Base-by-base conservation (phyloP, 2,888 invertebrate species). In the Spodoptera exigua region DNA sequence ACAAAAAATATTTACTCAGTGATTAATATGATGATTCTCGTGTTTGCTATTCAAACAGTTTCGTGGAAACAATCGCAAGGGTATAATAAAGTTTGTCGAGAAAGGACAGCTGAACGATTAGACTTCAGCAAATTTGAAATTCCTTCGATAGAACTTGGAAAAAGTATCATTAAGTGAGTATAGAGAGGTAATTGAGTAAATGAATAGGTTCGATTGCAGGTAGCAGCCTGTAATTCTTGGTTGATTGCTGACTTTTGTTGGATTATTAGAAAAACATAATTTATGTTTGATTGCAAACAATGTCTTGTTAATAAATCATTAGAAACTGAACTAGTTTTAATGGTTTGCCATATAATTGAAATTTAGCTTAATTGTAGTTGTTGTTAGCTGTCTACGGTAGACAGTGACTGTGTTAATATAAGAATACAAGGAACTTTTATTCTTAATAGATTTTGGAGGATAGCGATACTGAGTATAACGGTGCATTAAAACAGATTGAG, bases 41-140 rank as follows among this genome's bases (percentile, higher is more conserved):
- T 1, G 16, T 40, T 39, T 16, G 32, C 7, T 7, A 52, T 56
- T 36, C 12, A 53, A 40, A 48, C 13, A 37, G 34, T 44, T 61
- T 46, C 59, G 46, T 45, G 53, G 17, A 45, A 66, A 58, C 17
- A 39, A 40, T 45, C 3, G 11, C 2, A 48, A 10, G 39, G 17
- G 18, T 45, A n/a, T 36, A 52, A 54, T 54, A 51, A 61, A 55
- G 32, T 46, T 17, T 37, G 35, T 40, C n/a, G 45, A 35, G 55
- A 71, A 74, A 62, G 35, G 57, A 71, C 75, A 71, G 58, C 55
- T 68, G 61, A 56, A 59, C 46, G 35, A 51, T 53, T 51, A 52
- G 39, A 27, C 14, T 57, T 45, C 18, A 55, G 57, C 16, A 49
- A 66, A 66, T 53, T 54, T 44, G 18, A 40, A 43, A 35, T 52